Percentiles rank a stretch among this genome's conserved stretches.
phyloP scores from a whole-genome alignment of 53 echinoderm and acorn worm species.

The Patiria pectinifera region DNA sequence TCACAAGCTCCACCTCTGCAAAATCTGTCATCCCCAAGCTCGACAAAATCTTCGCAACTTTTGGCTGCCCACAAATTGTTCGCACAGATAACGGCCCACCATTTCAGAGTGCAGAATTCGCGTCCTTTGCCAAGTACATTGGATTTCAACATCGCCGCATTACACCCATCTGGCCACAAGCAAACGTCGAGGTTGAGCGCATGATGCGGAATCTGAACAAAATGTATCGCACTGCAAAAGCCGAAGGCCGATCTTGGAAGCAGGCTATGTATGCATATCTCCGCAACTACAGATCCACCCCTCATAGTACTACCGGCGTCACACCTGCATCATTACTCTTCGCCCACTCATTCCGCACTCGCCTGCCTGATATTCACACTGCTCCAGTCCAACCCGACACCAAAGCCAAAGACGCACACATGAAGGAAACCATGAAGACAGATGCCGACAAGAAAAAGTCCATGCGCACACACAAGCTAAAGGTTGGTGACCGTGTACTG shows the following conservation, averaged over 20 bases:
- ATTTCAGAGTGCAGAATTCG: constrained; percentile 57
- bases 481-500: constrained; percentile 46
- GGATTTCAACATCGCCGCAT: constrained; percentile 47
- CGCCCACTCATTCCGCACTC: neutral
- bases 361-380: too few species aligned
- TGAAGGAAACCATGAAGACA: constrained; percentile 60
- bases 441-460: constrained; percentile 39
- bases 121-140: constrained; percentile 48
- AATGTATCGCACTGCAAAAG: constrained; percentile 26
- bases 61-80: constrained; percentile 46
- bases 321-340: constrained; percentile 55
- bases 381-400: neutral
- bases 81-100: constrained; percentile 60
- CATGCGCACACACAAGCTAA: constrained; percentile 23
- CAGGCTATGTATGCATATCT: constrained; percentile 41
- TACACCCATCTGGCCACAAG: constrained; percentile 58
- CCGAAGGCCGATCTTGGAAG: constrained; percentile 23
- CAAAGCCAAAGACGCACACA: constrained; percentile 17
- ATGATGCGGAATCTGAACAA: constrained; percentile 47
- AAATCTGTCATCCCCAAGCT: constrained; percentile 63
- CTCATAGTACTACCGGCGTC: constrained; percentile 41
- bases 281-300: constrained; percentile 38
- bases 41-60: neutral
- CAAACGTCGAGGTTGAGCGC: constrained; percentile 44
- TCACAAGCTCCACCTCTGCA: constrained; percentile 62